Evolutionary conservation across 2,888 invertebrate species (phyloP).

Genomic region (Agrochola lychnidis): DNA sequence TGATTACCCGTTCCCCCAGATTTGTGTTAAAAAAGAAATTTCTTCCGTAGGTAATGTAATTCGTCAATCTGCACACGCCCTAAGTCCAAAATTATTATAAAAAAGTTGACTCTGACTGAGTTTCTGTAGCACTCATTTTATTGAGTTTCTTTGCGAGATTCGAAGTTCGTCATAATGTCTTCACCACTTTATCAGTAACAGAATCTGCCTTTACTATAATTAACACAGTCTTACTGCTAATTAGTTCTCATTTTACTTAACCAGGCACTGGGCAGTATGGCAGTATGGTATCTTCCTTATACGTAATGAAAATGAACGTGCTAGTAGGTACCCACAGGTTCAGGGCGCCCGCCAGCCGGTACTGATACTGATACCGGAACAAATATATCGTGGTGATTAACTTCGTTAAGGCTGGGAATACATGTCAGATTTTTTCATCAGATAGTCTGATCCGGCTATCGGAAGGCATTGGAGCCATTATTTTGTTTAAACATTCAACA

Average conservation of each 20-base stretch:
- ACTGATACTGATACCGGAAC: background rate
- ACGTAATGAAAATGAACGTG: background rate
- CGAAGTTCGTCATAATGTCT: background rate
- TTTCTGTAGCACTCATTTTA: no score
- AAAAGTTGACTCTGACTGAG: background rate
- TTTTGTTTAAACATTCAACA: no score
- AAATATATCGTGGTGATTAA: conserved; percentile 7
- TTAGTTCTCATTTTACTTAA: background rate
- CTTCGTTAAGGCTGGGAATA: background rate
- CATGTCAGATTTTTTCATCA: no score
- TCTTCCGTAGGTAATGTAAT: background rate
- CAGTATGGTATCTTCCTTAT: background rate
- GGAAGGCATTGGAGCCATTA: no score
- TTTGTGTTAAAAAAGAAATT: background rate
- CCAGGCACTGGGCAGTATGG: background rate
- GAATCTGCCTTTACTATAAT: background rate
- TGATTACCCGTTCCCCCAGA: background rate
- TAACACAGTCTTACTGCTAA: background rate
- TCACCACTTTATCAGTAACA: background rate
- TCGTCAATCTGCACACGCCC: background rate
- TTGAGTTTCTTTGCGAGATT: background rate
- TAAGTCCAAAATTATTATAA: background rate
- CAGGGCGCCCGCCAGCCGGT: background rate
- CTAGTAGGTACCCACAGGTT: background rate
- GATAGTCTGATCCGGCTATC: no score